These are phyloP conservation scores for Xiphorhynchus elegans DNA, from an alignment of 2,113 vertebrate species.

Conservation along the genomic window DNA sequence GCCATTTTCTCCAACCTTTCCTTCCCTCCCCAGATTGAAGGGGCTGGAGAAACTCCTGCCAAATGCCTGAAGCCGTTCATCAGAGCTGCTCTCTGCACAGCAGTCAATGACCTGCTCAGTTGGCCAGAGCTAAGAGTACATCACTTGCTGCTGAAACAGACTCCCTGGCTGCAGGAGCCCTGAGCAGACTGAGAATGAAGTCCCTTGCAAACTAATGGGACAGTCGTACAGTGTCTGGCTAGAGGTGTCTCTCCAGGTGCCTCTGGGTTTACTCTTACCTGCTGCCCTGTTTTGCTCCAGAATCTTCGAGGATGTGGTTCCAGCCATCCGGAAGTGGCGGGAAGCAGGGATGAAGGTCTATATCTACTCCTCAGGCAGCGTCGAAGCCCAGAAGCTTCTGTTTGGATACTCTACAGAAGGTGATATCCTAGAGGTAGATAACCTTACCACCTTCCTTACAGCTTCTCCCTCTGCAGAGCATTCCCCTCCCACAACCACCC, in stretches of 20 bases:
- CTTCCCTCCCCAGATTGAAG: not conserved
- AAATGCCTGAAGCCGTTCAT: not conserved
- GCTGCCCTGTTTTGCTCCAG: conserved; percentile 67
- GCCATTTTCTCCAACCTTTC: not conserved
- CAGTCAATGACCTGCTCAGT: not conserved
- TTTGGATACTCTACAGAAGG: conserved; percentile 93
- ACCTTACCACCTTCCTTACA: not conserved
- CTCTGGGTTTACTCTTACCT: not conserved
- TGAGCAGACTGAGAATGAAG: not conserved
- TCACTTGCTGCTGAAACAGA: not conserved
- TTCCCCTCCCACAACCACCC: not conserved
- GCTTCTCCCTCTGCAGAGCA: not conserved
- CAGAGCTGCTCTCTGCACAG: not conserved
- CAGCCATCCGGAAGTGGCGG: conserved; percentile 88
- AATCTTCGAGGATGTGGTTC: conserved; percentile 90
- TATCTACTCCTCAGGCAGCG: conserved; percentile 95
- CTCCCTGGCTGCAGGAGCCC: not conserved
- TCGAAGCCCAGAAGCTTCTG: conserved; percentile 95
- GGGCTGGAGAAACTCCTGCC: not conserved
- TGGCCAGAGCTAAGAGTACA: not conserved
- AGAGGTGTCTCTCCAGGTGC: not conserved
- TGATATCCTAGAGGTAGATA: conserved; percentile 87
- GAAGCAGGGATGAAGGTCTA: conserved; percentile 87
- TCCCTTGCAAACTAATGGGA: not conserved
- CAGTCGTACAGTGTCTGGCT: not conserved